These are phyloP conservation scores for Vimba vimba DNA, from an alignment of 2,113 vertebrate genomes.

Conservation along the genomic window DNA sequence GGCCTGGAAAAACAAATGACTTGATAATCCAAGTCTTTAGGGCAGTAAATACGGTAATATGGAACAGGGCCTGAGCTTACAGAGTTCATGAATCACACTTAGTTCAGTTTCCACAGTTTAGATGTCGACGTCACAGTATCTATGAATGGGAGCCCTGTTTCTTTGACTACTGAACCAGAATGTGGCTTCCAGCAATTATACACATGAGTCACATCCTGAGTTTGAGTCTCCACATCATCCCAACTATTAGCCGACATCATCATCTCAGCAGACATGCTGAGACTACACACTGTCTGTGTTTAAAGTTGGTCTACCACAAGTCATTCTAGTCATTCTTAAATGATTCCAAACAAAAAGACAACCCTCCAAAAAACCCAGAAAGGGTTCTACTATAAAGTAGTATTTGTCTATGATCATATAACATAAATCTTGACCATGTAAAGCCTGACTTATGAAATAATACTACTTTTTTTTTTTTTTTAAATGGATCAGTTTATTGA, in stretches of 20 bases:
- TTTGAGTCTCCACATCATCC: constrained; percentile 11
- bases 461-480: neutral
- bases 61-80: neutral
- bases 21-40: neutral
- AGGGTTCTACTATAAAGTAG: neutral
- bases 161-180: constrained; percentile 3
- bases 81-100: constrained; percentile 19
- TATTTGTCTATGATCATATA: neutral
- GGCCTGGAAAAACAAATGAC: neutral
- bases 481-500: neutral
- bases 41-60: neutral
- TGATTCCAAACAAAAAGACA: neutral
- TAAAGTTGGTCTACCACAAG: constrained; percentile 30
- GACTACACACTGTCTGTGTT: constrained; percentile 31
- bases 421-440: neutral
- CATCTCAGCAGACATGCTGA: constrained; percentile 28
- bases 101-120: constrained; percentile 18
- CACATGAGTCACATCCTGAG: constrained; percentile 40
- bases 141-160: constrained; percentile 15
- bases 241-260: constrained; percentile 35
- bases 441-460: neutral
- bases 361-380: neutral
- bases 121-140: neutral
- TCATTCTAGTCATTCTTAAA: constrained; percentile 17
- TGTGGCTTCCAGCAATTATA: constrained; percentile 6